These are phyloP conservation scores for Pipistrellus nathusii DNA, from an alignment of 2,797 vertebrate species.

Conservation along the genomic window DNA sequence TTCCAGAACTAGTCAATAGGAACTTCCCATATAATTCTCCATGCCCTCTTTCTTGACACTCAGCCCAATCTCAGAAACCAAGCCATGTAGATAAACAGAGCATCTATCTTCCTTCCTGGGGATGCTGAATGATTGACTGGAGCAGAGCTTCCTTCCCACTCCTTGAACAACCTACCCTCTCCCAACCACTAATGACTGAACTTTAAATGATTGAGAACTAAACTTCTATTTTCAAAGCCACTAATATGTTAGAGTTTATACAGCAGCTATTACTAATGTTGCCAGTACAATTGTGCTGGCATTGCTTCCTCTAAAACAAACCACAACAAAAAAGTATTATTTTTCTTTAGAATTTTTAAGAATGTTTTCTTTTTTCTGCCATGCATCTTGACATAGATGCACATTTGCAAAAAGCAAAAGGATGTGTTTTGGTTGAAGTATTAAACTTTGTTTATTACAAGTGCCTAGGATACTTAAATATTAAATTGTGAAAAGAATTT, in stretches of 20 bases:
- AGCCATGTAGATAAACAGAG: background rate
- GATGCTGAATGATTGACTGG: background rate
- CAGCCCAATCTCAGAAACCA: background rate
- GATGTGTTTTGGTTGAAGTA: background rate
- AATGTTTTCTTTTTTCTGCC: background rate
- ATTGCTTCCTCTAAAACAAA: slow-evolving; percentile 8
- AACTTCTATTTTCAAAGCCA: background rate
- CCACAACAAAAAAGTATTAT: background rate
- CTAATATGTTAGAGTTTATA: background rate
- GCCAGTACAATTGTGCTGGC: background rate
- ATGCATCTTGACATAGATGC: background rate
- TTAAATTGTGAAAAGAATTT: slow-evolving; percentile 25
- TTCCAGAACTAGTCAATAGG: background rate
- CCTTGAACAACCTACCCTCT: background rate
- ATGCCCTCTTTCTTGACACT: background rate
- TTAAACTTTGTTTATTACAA: background rate
- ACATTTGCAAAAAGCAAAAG: slow-evolving; percentile 8
- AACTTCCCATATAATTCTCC: background rate
- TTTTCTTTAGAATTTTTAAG: slow-evolving; percentile 42
- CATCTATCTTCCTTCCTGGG: background rate
- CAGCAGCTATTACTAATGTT: background rate
- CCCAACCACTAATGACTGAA: background rate
- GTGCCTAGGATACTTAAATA: background rate
- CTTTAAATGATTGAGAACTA: background rate
- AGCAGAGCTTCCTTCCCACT: background rate